phyloP scores from a whole-genome alignment of 2,888 invertebrate species.

The Tupiocoris notatus region DNA sequence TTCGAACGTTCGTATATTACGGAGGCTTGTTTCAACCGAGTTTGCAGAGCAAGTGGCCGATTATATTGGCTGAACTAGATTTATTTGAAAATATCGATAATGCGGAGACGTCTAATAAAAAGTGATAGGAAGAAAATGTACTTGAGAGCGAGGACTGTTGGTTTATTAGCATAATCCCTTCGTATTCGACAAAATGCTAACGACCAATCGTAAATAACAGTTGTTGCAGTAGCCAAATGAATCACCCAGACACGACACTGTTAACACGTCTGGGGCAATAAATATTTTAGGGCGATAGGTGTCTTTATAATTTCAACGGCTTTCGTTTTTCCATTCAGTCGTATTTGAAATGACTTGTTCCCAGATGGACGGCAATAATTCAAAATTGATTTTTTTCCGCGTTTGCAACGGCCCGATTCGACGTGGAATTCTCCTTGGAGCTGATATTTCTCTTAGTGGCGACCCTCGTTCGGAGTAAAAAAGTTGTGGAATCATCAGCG shows the following conservation, averaged over 20 bases:
- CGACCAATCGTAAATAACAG: neutral
- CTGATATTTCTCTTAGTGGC: too few species aligned
- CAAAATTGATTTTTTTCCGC: neutral
- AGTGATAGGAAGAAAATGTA: neutral
- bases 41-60: too few species aligned
- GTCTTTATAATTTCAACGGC: neutral
- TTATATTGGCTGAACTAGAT: too few species aligned
- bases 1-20: too few species aligned
- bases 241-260: neutral
- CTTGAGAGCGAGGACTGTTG: neutral
- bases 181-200: neutral
- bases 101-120: neutral
- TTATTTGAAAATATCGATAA: too few species aligned
- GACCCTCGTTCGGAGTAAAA: too few species aligned
- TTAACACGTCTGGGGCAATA: neutral
- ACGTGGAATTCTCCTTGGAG: too few species aligned
- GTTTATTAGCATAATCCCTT: neutral
- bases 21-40: too few species aligned
- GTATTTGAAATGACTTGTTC: neutral
- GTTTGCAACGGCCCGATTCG: neutral
- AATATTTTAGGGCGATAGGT: neutral
- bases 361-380: neutral
- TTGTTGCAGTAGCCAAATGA: neutral
- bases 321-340: neutral
- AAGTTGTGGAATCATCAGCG: too few species aligned